These are phyloP conservation scores for Agriopis aurantiaria DNA, from an alignment of 2,888 invertebrate species.

Conservation along the genomic window DNA sequence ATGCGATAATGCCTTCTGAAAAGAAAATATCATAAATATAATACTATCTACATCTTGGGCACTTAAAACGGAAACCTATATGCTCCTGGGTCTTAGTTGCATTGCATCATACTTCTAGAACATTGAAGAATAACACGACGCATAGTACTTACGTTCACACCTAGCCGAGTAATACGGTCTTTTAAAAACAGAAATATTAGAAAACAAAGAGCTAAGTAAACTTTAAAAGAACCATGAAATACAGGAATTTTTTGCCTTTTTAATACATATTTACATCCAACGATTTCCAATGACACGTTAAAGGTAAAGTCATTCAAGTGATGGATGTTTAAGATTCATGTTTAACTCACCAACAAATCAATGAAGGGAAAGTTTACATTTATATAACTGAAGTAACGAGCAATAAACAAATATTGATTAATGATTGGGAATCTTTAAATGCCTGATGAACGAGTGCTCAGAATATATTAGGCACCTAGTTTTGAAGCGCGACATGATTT, in stretches of 20 bases:
- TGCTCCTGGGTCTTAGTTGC: background rate
- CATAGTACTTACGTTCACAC: background rate
- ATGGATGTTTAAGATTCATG: constrained; percentile 45
- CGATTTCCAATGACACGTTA: constrained; percentile 1
- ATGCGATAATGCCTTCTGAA: constrained; percentile 35
- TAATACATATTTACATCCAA: background rate
- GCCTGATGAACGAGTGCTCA: constrained; percentile 57
- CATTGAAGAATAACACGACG: background rate
- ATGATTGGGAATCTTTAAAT: constrained; percentile 64
- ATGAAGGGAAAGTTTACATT: constrained; percentile 72
- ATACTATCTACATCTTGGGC: constrained; percentile 21
- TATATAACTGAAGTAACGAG: constrained; percentile 68
- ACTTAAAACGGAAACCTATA: constrained; percentile 16
- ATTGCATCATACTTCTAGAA: background rate
- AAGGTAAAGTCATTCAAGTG: constrained; percentile 20
- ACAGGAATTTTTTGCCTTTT: background rate
- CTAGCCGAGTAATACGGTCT: background rate
- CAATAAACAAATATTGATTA: constrained; percentile 75
- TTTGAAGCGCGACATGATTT: constrained; percentile 62
- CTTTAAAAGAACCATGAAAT: background rate
- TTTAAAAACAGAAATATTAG: background rate
- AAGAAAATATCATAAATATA: constrained; percentile 29
- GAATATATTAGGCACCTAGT: constrained; percentile 52
- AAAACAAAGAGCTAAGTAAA: background rate
- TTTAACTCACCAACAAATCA: constrained; percentile 35